phyloP scores from a whole-genome alignment of 1,140 invertebrate genomes.

The Drosophila tristis region DNA sequence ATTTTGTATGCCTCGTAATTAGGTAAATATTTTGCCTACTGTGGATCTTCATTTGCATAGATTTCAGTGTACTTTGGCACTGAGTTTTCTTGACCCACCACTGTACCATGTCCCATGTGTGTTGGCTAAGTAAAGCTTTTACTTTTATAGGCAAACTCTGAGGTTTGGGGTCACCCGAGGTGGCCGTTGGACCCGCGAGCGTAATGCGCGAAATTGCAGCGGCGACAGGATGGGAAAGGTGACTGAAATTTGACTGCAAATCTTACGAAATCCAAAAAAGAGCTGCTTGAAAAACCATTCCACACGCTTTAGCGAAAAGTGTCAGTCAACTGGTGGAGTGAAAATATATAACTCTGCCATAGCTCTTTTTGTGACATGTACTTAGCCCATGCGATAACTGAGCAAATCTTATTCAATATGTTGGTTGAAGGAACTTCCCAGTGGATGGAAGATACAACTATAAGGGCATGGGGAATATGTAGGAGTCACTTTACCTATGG shows the following conservation, averaged over 20 bases:
- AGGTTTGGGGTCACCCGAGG: conserved; percentile 12
- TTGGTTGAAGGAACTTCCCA: not conserved
- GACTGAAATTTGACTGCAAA: conserved; percentile 16
- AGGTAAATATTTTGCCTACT: conserved; percentile 69
- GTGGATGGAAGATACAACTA: not conserved
- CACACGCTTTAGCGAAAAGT: conserved; percentile 41
- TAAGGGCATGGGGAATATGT: too few species aligned
- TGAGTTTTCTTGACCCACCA: conserved; percentile 67
- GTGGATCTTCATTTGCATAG: conserved; percentile 57
- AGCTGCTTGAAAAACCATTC: conserved; percentile 36
- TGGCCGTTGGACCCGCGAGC: not conserved
- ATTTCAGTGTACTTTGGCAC: conserved; percentile 33
- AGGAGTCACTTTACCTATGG: too few species aligned
- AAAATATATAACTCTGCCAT: conserved; percentile 22
- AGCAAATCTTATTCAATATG: conserved; percentile 24
- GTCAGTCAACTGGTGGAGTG: conserved; percentile 12
- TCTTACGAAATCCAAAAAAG: conserved; percentile 36
- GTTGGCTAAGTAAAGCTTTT: conserved; percentile 50
- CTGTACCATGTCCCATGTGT: conserved; percentile 27
- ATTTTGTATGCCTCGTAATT: conserved; percentile 65
- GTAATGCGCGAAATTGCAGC: not conserved
- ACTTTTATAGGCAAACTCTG: conserved; percentile 61
- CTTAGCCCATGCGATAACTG: conserved; percentile 21
- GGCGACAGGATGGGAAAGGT: conserved; percentile 26
- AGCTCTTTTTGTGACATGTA: conserved; percentile 8